Evolutionary conservation across 2,797 vertebrate genomes (phyloP).

Genomic region (Petrocephalus sullivani): DNA sequence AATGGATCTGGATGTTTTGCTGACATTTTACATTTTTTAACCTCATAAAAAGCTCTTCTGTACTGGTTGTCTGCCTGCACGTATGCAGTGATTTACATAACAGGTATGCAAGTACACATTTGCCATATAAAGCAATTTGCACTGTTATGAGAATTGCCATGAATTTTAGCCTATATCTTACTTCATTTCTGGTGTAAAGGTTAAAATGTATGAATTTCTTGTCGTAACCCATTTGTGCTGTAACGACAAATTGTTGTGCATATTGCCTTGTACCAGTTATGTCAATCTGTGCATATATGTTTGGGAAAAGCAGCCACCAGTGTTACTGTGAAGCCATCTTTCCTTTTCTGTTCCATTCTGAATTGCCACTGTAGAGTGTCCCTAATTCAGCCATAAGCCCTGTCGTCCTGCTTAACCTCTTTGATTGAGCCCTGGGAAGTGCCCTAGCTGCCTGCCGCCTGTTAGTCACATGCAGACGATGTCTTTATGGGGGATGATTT

Average conservation of each 20-base stretch:
- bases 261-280: not conserved
- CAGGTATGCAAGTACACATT: not conserved
- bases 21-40: not conserved
- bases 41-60: not conserved
- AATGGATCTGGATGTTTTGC: not conserved
- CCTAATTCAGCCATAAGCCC: not conserved
- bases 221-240: not conserved
- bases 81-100: not conserved
- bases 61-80: not conserved
- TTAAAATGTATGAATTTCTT: not conserved
- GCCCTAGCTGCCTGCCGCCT: not conserved
- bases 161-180: too few relatives aligned
- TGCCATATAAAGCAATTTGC: not conserved
- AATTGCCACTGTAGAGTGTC: not conserved
- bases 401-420: not conserved
- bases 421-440: not conserved
- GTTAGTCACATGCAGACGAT: not conserved
- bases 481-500: not conserved
- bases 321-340: not conserved
- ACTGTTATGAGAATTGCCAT: not conserved
- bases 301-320: not conserved
- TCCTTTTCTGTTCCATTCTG: not conserved
- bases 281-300: not conserved
- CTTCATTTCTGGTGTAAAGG: not conserved
- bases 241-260: not conserved